Conservation (phyloP, 2,113 vertebrate species). For the Beaufortia kweichowensis region DNA sequence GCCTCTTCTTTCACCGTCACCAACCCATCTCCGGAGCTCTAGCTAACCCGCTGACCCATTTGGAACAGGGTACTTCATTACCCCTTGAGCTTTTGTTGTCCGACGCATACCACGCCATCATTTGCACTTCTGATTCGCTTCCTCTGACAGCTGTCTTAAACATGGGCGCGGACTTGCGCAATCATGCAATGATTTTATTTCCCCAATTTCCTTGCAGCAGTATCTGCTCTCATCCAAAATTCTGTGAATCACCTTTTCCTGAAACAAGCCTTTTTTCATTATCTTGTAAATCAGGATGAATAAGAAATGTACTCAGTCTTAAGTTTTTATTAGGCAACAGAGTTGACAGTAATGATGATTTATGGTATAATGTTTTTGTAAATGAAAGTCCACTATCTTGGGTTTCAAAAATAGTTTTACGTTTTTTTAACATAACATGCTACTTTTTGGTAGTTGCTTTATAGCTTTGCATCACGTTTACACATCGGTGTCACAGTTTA, state of each 20-base stretch:
- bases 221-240: conserved; percentile 88
- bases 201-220: conserved; percentile 69
- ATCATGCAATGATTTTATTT: conserved; percentile 19
- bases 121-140: neutral
- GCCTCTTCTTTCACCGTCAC: neutral
- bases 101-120: neutral
- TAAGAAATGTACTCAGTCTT: conserved; percentile 36
- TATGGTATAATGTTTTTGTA: neutral
- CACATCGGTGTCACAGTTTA: conserved; percentile 35
- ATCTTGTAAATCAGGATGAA: conserved; percentile 42
- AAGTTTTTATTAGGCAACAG: conserved; percentile 38
- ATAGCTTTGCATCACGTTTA: conserved; percentile 22
- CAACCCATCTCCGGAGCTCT: neutral
- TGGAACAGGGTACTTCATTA: neutral
- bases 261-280: conserved; percentile 72
- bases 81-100: neutral
- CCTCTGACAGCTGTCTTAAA: neutral
- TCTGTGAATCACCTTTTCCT: conserved; percentile 86
- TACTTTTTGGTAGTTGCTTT: conserved; percentile 51
- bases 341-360: conserved; percentile 25
- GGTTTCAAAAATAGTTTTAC: neutral
- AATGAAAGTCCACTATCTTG: conserved; percentile 14
- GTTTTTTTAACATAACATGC: conserved; percentile 9
- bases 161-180: conserved; percentile 10
- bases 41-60: neutral